Evolutionary conservation across 2,888 invertebrate species (phyloP), one percentile per base, ranked within the genome.

Genomic region (Hydraecia micacea): DNA sequence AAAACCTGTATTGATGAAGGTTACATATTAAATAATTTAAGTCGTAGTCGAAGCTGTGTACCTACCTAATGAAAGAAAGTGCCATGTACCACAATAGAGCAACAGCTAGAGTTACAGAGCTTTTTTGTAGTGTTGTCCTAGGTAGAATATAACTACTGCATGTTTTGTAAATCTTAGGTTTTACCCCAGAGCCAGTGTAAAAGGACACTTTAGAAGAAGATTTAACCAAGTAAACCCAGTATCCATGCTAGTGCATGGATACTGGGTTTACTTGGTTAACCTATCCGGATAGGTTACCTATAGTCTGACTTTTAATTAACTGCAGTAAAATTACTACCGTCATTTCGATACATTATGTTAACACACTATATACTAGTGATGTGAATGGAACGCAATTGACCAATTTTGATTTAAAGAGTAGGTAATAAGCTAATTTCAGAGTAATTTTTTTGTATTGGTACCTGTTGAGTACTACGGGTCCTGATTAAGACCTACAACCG

Each of bases 1-100:
- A 62, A 79, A 80, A 76, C 28, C 21, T 69, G 49, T 32, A 13
- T 55, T 36, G 2, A n/a, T 52, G 7, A 32, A n/a, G 8, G 8
- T 36, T 60, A 71, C 5, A 9, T 32, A 42, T 46, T 1, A 32
- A 71, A 18, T 65, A 9, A 63, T 55, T n/a, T 21, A 52, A 28
- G 11, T 28, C 6, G 7, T 42, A 39, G 11, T 52, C 11, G 6
- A 32, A 25, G 49, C 11, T 18, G 21, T 32, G 15, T 21, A 32
- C 1, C 1, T 32, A 32, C 32, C 32, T 32, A 52, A 46, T 46
- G 5, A 52, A n/a, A 42, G 11, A 76, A 60, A 49, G 3, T 42
- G 28, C 2, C 21, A 18, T n/a, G 15, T 70, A 9, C 25, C 11
- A 52, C 9, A 28, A 69, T 9, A 69, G 9, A 69, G 39, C 4